Percentiles rank a stretch among this genome's conserved stretches.
phyloP scores from a whole-genome alignment of 2,797 vertebrate genomes.

The Carduelis carduelis region DNA sequence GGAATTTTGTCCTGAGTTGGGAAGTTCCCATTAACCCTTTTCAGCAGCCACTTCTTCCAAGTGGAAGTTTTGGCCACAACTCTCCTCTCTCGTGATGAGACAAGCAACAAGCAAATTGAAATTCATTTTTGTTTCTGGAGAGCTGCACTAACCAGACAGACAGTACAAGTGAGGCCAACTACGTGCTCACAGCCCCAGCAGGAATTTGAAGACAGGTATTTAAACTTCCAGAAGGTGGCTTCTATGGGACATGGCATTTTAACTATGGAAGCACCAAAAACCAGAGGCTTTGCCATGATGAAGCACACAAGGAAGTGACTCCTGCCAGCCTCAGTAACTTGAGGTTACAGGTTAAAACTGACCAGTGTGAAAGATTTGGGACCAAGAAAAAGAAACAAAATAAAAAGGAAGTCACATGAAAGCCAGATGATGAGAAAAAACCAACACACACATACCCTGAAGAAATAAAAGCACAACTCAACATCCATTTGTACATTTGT shows the following conservation, averaged over 20 bases:
- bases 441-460: rapidly evolving
- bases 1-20: background rate
- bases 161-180: background rate
- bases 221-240: background rate
- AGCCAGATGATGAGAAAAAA: background rate
- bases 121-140: background rate
- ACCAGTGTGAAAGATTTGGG: background rate
- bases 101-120: background rate
- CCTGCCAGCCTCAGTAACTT: background rate
- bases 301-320: background rate
- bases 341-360: background rate
- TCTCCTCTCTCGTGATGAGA: background rate
- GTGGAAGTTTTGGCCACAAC: background rate
- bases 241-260: background rate
- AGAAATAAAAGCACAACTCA: background rate
- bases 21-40: background rate
- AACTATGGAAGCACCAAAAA: background rate
- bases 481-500: background rate
- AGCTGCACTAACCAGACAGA: background rate
- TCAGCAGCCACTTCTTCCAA: background rate
- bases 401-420: background rate
- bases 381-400: background rate
- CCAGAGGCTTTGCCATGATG: background rate
- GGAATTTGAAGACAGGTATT: background rate
- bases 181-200: background rate